phyloP scores from a whole-genome alignment of 2,888 invertebrate species.

The Ephialtes manifestator region DNA sequence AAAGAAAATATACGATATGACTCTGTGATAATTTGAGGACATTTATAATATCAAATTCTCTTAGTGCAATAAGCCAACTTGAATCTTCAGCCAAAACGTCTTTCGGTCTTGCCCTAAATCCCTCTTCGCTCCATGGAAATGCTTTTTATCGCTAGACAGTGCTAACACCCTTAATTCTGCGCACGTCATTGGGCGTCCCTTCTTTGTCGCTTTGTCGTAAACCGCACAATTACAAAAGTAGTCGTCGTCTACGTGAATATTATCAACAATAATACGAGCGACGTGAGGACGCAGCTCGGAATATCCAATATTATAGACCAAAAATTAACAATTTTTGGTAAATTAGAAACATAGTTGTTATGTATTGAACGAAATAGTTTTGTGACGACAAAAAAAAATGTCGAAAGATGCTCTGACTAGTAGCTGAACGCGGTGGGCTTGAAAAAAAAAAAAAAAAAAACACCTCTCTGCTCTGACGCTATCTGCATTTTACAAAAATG shows the following conservation, averaged over 20 bases:
- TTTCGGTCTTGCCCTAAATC: not conserved
- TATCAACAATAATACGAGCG: conserved; percentile 35
- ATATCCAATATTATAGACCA: conserved; percentile 32
- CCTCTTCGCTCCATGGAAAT: conserved; percentile 8
- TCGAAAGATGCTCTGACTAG: conserved; percentile 19
- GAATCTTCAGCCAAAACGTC: conserved; percentile 2
- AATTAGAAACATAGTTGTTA: conserved; percentile 20
- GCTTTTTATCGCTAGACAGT: conserved; percentile 83
- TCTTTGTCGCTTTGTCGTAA: conserved; percentile 85
- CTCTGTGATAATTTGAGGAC: not conserved
- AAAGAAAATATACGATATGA: not conserved
- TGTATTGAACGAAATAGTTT: conserved; percentile 52
- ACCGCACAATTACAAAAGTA: conserved; percentile 74
- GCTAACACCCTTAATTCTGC: conserved; percentile 77
- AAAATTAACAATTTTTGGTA: conserved; percentile 12
- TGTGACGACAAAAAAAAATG: conserved; percentile 18
- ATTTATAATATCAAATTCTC: conserved; percentile 7
- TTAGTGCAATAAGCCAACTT: not conserved
- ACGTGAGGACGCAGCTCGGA: conserved; percentile 49
- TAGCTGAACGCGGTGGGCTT: conserved; percentile 3
- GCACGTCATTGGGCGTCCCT: conserved; percentile 86
- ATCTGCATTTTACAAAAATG: conserved; percentile 34
- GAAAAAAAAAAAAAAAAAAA: not conserved
- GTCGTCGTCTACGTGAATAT: conserved; percentile 38
- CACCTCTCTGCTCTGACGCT: conserved; percentile 2